These are phyloP conservation scores for Meriones psammophilus DNA, from an alignment of 2,797 vertebrate genomes.

Conservation along the genomic window DNA sequence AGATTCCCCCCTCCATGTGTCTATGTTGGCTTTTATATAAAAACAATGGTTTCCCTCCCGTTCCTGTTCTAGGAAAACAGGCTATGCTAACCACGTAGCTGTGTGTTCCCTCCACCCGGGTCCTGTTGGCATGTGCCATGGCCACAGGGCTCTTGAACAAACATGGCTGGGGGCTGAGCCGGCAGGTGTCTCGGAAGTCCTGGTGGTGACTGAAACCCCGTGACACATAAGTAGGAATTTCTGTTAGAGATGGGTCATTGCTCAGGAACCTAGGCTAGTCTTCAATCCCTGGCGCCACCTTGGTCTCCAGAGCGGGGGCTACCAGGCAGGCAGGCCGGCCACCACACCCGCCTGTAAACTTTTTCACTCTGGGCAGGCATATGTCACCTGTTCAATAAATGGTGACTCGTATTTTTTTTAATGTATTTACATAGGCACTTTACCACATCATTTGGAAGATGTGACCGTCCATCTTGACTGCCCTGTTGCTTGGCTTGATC, in stretches of 20 bases:
- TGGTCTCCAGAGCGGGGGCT: neutral
- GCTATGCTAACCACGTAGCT: neutral
- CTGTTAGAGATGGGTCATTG: neutral
- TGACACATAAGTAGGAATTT: neutral
- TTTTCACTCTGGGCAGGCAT: neutral
- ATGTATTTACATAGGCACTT: neutral
- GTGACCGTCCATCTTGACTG: neutral
- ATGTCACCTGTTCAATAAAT: neutral
- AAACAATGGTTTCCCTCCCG: slow-evolving; percentile 66
- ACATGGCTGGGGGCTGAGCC: neutral
- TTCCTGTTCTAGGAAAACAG: slow-evolving; percentile 58
- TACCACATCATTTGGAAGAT: neutral
- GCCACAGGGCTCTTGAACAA: neutral
- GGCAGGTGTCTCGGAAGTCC: neutral
- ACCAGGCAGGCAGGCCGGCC: neutral
- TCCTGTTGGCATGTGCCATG: neutral
- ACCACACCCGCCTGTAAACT: neutral
- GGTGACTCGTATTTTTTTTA: neutral
- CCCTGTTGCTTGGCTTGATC: neutral
- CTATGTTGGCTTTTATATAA: slow-evolving; percentile 75
- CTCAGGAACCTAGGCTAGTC: neutral
- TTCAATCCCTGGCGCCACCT: neutral
- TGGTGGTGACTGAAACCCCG: neutral
- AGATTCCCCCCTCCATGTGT: neutral
- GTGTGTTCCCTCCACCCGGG: neutral